A percentile compares a stretch with the other conserved stretches of the same genome.
phyloP scores from a whole-genome alignment of 2,888 invertebrate species.

The Limnephilus rhombicus region DNA sequence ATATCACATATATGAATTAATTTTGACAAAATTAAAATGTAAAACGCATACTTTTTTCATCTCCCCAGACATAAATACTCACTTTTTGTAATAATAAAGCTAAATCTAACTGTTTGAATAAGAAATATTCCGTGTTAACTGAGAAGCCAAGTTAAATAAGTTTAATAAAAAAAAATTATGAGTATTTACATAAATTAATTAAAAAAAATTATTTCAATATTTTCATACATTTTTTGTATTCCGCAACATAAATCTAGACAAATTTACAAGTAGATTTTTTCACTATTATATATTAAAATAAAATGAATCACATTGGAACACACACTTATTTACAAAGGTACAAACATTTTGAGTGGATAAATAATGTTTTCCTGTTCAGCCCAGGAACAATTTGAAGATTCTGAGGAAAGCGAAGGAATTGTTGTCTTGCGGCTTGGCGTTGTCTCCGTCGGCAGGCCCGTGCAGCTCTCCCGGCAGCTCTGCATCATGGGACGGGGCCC shows the following conservation, averaged over 20 bases:
- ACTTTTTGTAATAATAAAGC: too few relatives aligned
- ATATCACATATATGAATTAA: too few relatives aligned
- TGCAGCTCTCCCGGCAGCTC: not conserved
- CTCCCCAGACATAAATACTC: too few relatives aligned
- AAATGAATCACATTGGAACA: not conserved
- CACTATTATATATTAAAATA: not conserved
- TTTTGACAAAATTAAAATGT: too few relatives aligned
- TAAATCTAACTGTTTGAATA: too few relatives aligned
- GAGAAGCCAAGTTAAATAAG: too few relatives aligned
- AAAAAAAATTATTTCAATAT: not conserved
- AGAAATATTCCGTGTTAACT: too few relatives aligned
- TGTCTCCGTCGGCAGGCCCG: not conserved
- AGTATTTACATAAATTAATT: not conserved
- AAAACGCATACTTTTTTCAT: too few relatives aligned
- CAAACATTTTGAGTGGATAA: not conserved
- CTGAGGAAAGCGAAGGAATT: not conserved
- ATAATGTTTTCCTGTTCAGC: not conserved
- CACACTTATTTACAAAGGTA: not conserved
- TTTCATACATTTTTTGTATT: not conserved
- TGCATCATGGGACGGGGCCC: not conserved
- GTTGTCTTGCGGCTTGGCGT: slow-evolving; percentile 8
- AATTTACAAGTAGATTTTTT: not conserved
- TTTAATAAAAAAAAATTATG: too few relatives aligned
- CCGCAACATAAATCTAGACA: not conserved
- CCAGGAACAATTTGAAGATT: not conserved